Conservation (phyloP, 2,888 invertebrate genomes). For the Galerucella nymphaeae region DNA sequence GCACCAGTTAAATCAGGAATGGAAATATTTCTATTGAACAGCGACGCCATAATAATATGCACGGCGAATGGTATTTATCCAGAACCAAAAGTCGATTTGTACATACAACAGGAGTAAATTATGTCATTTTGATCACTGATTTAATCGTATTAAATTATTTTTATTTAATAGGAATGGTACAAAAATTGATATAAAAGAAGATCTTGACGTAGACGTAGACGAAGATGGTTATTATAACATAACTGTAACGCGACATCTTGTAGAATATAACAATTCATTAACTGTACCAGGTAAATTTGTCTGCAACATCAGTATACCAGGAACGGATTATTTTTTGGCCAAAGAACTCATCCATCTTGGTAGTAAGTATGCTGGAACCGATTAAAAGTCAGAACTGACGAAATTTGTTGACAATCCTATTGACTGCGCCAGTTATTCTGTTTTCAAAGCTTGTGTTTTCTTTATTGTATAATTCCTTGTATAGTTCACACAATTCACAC, state of each 20-base stretch:
- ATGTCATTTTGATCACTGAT: constrained; percentile 46
- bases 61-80: constrained; percentile 70
- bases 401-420: not conserved
- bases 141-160: not conserved
- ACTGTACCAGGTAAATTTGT: constrained; percentile 70
- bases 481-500: not conserved
- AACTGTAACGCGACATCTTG: constrained; percentile 65
- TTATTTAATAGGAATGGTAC: constrained; percentile 53
- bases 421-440: not conserved
- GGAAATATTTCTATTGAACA: constrained; percentile 51
- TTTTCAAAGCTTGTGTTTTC: no score
- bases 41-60: constrained; percentile 69
- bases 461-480: not conserved
- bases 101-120: constrained; percentile 57
- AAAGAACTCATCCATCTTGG: constrained; percentile 35
- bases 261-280: constrained; percentile 66
- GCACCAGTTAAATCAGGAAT: constrained; percentile 55
- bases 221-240: constrained; percentile 68
- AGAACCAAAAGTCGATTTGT: constrained; percentile 65
- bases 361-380: constrained; percentile 31
- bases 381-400: not conserved
- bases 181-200: constrained; percentile 46
- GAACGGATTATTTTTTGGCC: constrained; percentile 69
- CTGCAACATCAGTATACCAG: constrained; percentile 73
- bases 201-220: constrained; percentile 46